Evolutionary conservation across 2,797 vertebrate genomes (phyloP), one percentile per base, ranked within the genome.

Genomic region (Diplodus puntazzo): DNA sequence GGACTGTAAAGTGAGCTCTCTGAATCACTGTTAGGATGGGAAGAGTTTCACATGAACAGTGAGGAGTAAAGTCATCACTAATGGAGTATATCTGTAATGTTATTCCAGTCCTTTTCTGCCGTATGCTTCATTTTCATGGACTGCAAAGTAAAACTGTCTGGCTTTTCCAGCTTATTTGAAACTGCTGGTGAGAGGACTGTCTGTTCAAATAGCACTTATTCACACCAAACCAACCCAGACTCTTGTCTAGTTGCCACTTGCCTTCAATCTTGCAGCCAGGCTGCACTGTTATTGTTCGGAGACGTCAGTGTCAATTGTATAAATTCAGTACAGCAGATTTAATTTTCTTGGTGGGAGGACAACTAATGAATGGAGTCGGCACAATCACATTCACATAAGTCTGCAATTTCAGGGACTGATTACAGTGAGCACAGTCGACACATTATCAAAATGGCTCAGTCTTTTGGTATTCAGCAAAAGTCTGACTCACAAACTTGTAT

Each of bases 231-330:
- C 48, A 75, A 76, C 53, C 53, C 78, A 84, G 79, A 68, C 67
- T 84, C 52, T 78, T 87, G 70, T 80, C 61, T 45, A 48, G 57
- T 59, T 83, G 87, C 77, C 79, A 86, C 74, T 71, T 75, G 62
- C 73, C 73, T 67, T 78, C 61, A 72, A 55, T 80, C 39, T 75
- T 50, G 69, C 69, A 69, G 75, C 43, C 84, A 66, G 65, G 72
- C 75, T 61, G 63, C n/a, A 43, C 42, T 75, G 73, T 81, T 77
- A 74, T 66, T 80, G 43, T 81, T 85, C 8, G 5, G 49, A 71
- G 25, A 73, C 46, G 53, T 87, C 78, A 60, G 17, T 66, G 60
- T 83, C 74, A 73, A 53, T 79, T 78, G 65, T 63, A 72, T 61
- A 48, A 79, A 66, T 73, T 86, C 42, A 4, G 66, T 12, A 12